phyloP scores from a whole-genome alignment of 2,113 vertebrate species.

The Brachyhypopomus gauderio region DNA sequence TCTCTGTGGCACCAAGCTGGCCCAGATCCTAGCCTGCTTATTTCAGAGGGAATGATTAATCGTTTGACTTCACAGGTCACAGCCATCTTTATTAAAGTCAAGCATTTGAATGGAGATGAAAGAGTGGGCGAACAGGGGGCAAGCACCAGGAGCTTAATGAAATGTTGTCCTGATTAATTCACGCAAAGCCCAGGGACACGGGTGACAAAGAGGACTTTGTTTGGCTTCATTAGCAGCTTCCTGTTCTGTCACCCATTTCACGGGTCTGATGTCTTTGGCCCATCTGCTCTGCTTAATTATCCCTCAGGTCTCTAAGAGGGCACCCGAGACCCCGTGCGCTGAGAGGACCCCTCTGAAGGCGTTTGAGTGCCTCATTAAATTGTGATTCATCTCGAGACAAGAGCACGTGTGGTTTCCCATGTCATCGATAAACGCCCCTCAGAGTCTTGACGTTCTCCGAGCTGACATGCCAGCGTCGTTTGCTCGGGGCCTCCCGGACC shows the following conservation, averaged over 20 bases:
- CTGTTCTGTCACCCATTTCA: constrained; percentile 13
- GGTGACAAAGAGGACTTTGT: constrained; percentile 42
- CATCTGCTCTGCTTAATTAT: constrained; percentile 47
- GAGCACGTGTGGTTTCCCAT: background rate
- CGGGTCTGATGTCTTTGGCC: constrained; percentile 42
- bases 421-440: background rate
- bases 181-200: constrained; percentile 29
- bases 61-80: constrained; percentile 36
- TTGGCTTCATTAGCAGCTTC: constrained; percentile 45
- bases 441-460: background rate
- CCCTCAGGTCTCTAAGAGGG: background rate
- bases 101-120: constrained; percentile 34
- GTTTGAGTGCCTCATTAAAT: constrained; percentile 6
- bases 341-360: constrained; percentile 7
- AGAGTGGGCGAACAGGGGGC: constrained; percentile 8
- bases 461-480: background rate
- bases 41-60: constrained; percentile 35
- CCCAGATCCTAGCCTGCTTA: constrained; percentile 7
- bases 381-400: constrained; percentile 10
- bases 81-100: constrained; percentile 43
- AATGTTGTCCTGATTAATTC: constrained; percentile 53
- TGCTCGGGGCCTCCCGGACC: background rate
- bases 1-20: background rate
- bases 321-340: background rate
- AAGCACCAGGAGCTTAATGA: constrained; percentile 45